These are phyloP conservation scores for Bombus pyrosoma DNA, from an alignment of 1,140 invertebrate species.

Conservation along the genomic window DNA sequence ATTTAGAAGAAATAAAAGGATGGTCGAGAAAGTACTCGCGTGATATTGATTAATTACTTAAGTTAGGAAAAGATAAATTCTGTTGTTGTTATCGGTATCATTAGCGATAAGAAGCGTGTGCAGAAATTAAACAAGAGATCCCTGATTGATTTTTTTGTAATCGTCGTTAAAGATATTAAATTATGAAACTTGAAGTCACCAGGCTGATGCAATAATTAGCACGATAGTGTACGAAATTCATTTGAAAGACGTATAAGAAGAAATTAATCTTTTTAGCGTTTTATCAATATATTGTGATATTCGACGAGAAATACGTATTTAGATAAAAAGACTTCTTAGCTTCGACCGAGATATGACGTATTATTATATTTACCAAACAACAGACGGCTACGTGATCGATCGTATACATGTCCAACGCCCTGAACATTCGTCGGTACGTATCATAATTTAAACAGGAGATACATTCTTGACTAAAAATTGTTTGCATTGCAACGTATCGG, in stretches of 20 bases:
- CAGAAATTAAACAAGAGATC: background rate
- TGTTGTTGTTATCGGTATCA: background rate
- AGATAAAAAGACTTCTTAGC: background rate
- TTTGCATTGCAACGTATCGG: constrained; percentile 1
- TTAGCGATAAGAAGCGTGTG: background rate
- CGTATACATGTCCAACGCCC: background rate
- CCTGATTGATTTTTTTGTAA: background rate
- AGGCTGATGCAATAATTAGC: background rate
- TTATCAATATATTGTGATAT: no score
- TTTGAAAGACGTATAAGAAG: background rate
- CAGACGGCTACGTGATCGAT: constrained; percentile 6
- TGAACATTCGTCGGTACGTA: background rate
- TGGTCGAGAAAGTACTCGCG: background rate
- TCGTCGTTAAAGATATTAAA: no score
- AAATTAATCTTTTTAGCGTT: background rate
- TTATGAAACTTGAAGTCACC: background rate
- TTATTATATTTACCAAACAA: constrained; percentile 11
- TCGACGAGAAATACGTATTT: background rate
- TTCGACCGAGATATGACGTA: background rate
- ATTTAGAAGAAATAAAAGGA: background rate
- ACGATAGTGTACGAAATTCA: background rate
- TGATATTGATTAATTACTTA: background rate
- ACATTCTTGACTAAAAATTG: background rate
- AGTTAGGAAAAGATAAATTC: background rate
- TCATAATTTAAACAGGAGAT: constrained; percentile 15